Evolutionary conservation across 2,888 invertebrate species (phyloP), one percentile per base, ranked within the genome.

Genomic region (Leucophenga maculata): DNA sequence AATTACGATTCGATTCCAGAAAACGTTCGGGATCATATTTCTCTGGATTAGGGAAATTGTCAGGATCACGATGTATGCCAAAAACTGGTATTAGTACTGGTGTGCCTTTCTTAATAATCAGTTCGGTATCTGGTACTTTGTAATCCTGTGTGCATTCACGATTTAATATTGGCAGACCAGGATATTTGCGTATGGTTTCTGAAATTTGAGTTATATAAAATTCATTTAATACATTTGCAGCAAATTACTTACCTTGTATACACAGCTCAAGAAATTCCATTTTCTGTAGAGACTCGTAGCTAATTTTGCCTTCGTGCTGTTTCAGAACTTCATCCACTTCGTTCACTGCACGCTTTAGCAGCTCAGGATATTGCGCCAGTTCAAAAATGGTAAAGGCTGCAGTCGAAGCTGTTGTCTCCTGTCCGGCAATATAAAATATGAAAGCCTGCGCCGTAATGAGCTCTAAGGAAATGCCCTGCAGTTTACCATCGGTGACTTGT

Each of bases 1-100:
- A 85, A 69, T 83, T 80, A 57, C 81, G 77, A 32, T 78, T 78
- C 4, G 79, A 77, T 6, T 84, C 83, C 0, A 72, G 72, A 72
- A 89, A 90, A 1, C 89, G 78, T 54, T 89, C 85, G 0, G 90
- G 90, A 72, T 88, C 84, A 69, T 88, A 90, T 20, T 75, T 80
- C 14, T 85, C 75, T 0, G 90, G 89, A 48, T 90, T 78, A 0
- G 87, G 86, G 70, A 88, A 90, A 69, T 87, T 80, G 8, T 86
- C 78, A 0, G 85, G 77, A 73, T 89, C 89, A 1, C 82, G 79
- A 46, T 89, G 89, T 8, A 89, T 79, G 16, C 87, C 88, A 48
- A 84, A 73, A 1, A 87, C 75, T 0, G 89, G 85, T n/a, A 89
- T 86, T 0, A 86, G 73, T 9, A 89, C 78, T 1, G 84, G 77